Conservation (phyloP, 2,113 vertebrate species). For the Fukomys damarensis region DNA sequence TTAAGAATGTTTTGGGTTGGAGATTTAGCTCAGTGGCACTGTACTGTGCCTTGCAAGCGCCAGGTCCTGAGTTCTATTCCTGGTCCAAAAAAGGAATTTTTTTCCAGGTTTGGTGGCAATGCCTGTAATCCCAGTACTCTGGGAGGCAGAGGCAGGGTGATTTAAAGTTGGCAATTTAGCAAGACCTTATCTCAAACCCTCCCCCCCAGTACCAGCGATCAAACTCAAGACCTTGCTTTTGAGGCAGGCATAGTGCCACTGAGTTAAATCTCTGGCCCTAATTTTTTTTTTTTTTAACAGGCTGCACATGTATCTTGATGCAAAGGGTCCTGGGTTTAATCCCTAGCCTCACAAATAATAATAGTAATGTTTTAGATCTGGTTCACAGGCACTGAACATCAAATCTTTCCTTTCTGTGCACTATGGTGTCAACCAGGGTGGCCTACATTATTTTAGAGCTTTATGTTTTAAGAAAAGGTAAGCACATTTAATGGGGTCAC, state of each 20-base stretch:
- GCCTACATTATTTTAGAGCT: neutral
- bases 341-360: neutral
- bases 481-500: neutral
- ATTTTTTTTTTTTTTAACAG: neutral
- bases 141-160: neutral
- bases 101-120: neutral
- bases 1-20: neutral
- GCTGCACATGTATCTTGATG: neutral
- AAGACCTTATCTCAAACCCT: neutral
- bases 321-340: neutral
- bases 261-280: no score
- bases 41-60: no score
- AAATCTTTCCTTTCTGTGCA: slow-evolving; percentile 27
- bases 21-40: no score
- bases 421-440: neutral
- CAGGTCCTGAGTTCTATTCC: no score
- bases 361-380: slow-evolving; percentile 19
- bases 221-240: no score
- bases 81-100: neutral
- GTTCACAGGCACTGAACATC: slow-evolving; percentile 12
- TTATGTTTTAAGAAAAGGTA: slow-evolving; percentile 52
- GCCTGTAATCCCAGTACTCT: neutral
- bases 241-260: no score
- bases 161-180: neutral
- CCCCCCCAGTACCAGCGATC: no score